Conservation (phyloP, 2,113 vertebrate genomes). For the Eurystomus gularis region DNA sequence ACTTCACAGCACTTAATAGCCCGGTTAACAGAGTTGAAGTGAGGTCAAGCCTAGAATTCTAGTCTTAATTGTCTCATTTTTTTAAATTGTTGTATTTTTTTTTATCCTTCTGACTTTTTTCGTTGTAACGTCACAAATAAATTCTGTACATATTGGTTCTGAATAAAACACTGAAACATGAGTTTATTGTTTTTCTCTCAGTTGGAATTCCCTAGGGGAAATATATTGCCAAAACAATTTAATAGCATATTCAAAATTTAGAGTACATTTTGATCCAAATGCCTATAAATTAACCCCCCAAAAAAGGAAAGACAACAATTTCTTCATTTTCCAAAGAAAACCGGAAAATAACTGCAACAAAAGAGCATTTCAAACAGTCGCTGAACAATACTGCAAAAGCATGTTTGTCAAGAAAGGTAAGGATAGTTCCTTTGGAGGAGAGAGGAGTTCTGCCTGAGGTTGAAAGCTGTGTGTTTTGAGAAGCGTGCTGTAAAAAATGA, state of each 20-base stretch:
- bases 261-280: neutral
- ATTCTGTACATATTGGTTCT: neutral
- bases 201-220: slow-evolving; percentile 17
- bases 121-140: neutral
- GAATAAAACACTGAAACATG: neutral
- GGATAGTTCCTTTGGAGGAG: neutral
- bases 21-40: neutral
- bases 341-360: neutral
- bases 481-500: neutral
- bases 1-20: neutral
- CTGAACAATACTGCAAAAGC: neutral
- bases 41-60: neutral
- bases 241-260: slow-evolving; percentile 36
- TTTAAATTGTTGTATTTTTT: neutral
- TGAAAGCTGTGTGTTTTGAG: neutral
- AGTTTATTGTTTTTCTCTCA: slow-evolving; percentile 36
- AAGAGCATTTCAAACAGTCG: slow-evolving; percentile 8
- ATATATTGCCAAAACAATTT: slow-evolving; percentile 35
- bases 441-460: neutral
- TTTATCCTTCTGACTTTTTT: neutral
- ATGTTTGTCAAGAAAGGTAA: slow-evolving; percentile 12
- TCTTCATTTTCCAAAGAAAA: slow-evolving; percentile 19
- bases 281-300: neutral
- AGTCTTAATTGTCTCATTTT: slow-evolving; percentile 9
- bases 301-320: neutral